Evolutionary conservation across 2,797 vertebrate species (phyloP), one percentile per base, ranked within the genome.

Genomic region (Alectoris magna): DNA sequence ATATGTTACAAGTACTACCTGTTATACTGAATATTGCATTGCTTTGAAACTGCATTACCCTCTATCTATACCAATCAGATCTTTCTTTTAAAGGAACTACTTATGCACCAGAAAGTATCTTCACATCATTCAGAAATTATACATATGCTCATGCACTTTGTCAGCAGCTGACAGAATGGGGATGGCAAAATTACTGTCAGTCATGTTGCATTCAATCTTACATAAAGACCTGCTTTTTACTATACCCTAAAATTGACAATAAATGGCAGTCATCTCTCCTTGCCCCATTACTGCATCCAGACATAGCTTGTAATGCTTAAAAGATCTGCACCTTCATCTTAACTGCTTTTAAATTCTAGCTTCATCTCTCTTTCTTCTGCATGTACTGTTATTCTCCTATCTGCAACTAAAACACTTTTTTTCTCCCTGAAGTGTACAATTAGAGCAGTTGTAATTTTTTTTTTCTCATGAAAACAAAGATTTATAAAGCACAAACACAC

Each of bases 111-210:
- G 93, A 96, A 95, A 96, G 90, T 91, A 83, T 88, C 95, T 95
- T 94, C 95, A 91, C 71, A 85, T 91, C 92, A 91, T 91, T 95
- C 94, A 96, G 93, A 94, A 96, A 96, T 96, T 96, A 96, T 91
- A 96, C 86, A 90, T 95, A 96, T 90, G 92, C 77, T 95, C 85
- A 92, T 87, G 94, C 91, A 96, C 79, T 95, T 94, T 93, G 94
- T 94, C 88, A 91, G 91, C 29, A 92, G 73, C 77, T 96, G 93
- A 92, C 96, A 96, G 94, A 94, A 95, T 86, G 51, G 46, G 71
- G 89, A 95, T 97, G 87, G 92, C 69, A 87, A 94, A 93, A 97
- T 96, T 95, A 96, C 88, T 91, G 95, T 92, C 94, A 97, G 75
- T 96, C 93, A 91, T 49, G 78, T 75, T 91, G 86, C 87, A 96